Evolutionary conservation across 2,888 invertebrate species (phyloP), one percentile per base, ranked within the genome.

Genomic region (Athetis lepigone): DNA sequence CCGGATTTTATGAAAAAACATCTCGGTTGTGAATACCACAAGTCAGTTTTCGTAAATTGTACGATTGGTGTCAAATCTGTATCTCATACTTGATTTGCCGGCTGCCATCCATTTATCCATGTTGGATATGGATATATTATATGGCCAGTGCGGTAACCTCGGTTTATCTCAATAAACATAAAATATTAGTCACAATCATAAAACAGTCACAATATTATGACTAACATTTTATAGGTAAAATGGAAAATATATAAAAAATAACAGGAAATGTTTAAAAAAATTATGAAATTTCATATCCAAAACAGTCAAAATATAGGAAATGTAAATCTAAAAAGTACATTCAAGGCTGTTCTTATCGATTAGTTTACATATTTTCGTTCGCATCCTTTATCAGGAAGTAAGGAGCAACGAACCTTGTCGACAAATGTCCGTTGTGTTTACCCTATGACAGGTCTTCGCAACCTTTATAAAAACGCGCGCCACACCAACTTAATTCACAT

Each of bases 331-430:
- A 83, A 79, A 63, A 33, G 33, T 33, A 62, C 70, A 59, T 62
- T 59, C 89, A 90, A 91, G 91, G 91, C 75, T 77, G 64, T 60
- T 79, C 86, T 92, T 93, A 93, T 92, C 92, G 88, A 88, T 90
- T 84, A 85, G 83, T 86, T 85, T 85, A 88, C 85, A 89, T 85
- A 85, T 88, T 88, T 89, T 88, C 83, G 84, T 75, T 76, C 7
- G 84, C 80, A 89, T 91, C 91, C 91, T 90, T 89, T 90, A 90
- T 90, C 90, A 91, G 89, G 90, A 90, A 92, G 87, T 89, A 54
- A 82, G 86, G 89, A 86, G 90, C 89, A 88, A 90, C 84, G 91
- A 90, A 90, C 92, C 87, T 89, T 87, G 91, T 80, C 80, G 81
- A 66, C 74, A 73, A 74, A 68, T 45, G 56, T 70, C 43, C 59